Base-by-base conservation (phyloP, 1,140 invertebrate species). In the Luehdorfia chinensis region DNA sequence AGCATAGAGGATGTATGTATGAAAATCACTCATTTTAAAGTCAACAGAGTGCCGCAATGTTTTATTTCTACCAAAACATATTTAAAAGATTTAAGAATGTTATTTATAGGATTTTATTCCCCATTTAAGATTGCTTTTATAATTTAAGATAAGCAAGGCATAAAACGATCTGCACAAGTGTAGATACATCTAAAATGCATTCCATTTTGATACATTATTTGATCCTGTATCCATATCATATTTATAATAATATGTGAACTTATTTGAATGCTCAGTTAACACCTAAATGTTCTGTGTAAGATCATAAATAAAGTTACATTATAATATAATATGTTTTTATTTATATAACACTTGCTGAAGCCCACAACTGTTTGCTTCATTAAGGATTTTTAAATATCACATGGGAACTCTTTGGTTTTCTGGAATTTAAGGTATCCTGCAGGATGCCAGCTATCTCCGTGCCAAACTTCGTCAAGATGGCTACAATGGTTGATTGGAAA, bases 231-330 rank as follows among this genome's bases (percentile, higher is more conserved):
- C 68, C 72, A 78, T 81, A 84, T 84, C 77, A 81, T 76, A 72
- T 64, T 66, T n/a, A n/a, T n/a, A 71, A 47, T 71, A 69, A 70
- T 58, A 69, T 67, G 65, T 75, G 66, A 75, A 79, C 67, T 71
- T 74, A 65, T 69, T 21, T 73, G 72, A 80, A 81, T 81, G 79
- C 83, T 86, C 83, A 85, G 52, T 81, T 65, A 81, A 79, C 67
- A 71, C 61, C 50, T 77, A 64, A 72, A 80, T 84, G 66, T 83
- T 77, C 60, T 79, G 70, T 86, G 83, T 79, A 86, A 81, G 80
- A 81, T 83, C 76, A 83, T 77, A 36, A 85, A 80, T 84, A 79
- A 86, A 86, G 68, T 75, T 78, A 75, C 64, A 68, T 59, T 69
- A 63, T 54, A 57, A 32, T 36, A 44, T 15, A 30, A 6, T 43